A percentile compares a stretch with the other conserved stretches of the same genome.
Evolutionary conservation across 2,113 vertebrate genomes (phyloP).

Genomic region (Hassar affinis): DNA sequence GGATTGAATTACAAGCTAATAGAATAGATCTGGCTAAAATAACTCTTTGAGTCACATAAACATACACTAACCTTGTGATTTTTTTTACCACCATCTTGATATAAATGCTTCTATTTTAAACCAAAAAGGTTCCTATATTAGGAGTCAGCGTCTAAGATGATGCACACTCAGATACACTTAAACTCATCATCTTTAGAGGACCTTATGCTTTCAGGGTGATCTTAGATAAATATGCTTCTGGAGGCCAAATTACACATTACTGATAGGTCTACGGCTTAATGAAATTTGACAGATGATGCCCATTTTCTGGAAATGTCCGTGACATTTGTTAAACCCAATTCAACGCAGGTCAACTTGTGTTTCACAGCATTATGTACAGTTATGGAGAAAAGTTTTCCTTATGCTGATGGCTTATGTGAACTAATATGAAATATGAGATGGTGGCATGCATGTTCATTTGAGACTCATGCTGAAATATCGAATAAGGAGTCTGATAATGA

Average conservation of each 20-base stretch:
- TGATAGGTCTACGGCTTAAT: not conserved
- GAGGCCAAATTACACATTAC: not conserved
- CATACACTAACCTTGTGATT: not conserved
- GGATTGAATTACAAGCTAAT: not conserved
- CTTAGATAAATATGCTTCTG: not conserved
- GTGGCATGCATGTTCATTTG: not conserved
- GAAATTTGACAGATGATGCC: not conserved
- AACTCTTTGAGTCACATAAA: not conserved
- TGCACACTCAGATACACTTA: constrained; percentile 2
- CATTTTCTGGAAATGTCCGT: not conserved
- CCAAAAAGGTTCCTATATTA: constrained; percentile 1
- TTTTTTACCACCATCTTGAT: not conserved
- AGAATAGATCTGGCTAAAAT: not conserved
- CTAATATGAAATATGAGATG: not conserved
- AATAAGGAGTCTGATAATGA: not conserved
- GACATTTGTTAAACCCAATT: constrained; percentile 2
- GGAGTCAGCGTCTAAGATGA: not conserved
- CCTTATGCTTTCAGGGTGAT: not conserved
- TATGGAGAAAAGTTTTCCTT: not conserved
- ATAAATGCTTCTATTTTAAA: constrained; percentile 15
- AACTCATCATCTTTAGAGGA: constrained; percentile 17
- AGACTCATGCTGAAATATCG: not conserved
- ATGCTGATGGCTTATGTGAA: not conserved
- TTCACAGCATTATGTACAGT: not conserved
- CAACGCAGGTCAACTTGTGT: not conserved